Base-by-base conservation (phyloP, 1,140 invertebrate species). In the Sycophaga agraensis region DNA sequence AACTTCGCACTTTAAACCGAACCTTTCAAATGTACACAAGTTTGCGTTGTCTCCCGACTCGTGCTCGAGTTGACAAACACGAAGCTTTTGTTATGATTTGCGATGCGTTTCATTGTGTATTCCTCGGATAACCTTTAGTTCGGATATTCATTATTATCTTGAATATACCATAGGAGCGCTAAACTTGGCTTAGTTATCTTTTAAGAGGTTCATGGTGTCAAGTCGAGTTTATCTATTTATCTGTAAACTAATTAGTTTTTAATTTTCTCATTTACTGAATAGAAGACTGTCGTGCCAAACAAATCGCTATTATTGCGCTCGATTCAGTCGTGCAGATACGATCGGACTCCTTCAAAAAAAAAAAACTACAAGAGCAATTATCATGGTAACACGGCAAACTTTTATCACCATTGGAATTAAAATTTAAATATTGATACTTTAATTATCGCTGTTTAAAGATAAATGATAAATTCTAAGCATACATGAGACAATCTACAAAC, bases 21-120 rank as follows among this genome's bases (percentile, higher is more conserved):
- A 45, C 6, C 22, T 5, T 42, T 28, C n/a, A 12, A 35, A 45
- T 46, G 17, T 46, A 35, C 14, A n/a, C n/a, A 45, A 12, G 39
- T 48, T 58, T 58, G 7, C 39, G 14, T 35, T 49, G 35, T 31
- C 28, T 31, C 11, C 28, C 24, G 35, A 49, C 28, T 22, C 54
- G 59, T 60, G 39, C 35, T 60, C 9, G 19, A 55, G 45, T 55
- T 22, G 43, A 55, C 17, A 14, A 42, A 45, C 53, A 63, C 60
- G 53, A 53, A 63, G 53, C 46, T 16, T 35, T 57, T 40, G n/a
- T 49, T 56, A 55, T 62, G 21, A 51, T 58, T 63, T 63, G 61
- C 61, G 49, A 46, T 56, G 48, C 55, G 49, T 39, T 53, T 53
- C 49, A 46, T 58, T 63, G 54, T 58, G 54, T 63, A 63, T 58